Evolutionary conservation across 2,888 invertebrate species (phyloP).

Genomic region (Mesorhabditis belari): DNA sequence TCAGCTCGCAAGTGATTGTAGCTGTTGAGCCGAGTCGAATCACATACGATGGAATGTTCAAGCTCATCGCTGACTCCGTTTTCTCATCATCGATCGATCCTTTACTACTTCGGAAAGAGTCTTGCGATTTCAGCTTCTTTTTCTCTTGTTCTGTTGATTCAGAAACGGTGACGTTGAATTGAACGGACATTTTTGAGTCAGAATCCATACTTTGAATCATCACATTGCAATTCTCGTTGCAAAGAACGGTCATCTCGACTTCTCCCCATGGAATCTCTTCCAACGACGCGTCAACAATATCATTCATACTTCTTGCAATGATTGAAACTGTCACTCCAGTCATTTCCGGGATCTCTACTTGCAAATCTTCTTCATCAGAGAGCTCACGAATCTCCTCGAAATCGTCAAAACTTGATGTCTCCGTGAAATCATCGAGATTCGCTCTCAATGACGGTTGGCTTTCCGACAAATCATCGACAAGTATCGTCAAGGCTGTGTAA

Average conservation of each 20-base stretch:
- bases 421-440: slow-evolving; percentile 8
- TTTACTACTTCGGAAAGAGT: slow-evolving; percentile 26
- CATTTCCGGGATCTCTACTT: slow-evolving; percentile 10
- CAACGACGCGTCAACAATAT: slow-evolving; percentile 40
- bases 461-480: slow-evolving; percentile 8
- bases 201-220: not conserved
- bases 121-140: slow-evolving; percentile 26
- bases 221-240: slow-evolving; percentile 5
- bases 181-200: slow-evolving; percentile 4
- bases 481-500: slow-evolving; percentile 27
- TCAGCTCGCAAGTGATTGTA: slow-evolving; percentile 50
- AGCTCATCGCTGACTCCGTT: slow-evolving; percentile 21
- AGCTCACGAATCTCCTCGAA: slow-evolving; percentile 4
- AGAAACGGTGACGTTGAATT: slow-evolving; percentile 48
- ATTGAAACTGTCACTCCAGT: slow-evolving; percentile 43
- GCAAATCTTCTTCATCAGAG: slow-evolving; percentile 5
- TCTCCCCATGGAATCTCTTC: slow-evolving; percentile 51
- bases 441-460: not conserved
- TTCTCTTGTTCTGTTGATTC: slow-evolving; percentile 38
- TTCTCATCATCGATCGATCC: slow-evolving; percentile 32
- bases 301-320: slow-evolving; percentile 43
- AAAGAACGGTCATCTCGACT: slow-evolving; percentile 37
- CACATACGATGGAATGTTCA: slow-evolving; percentile 49
- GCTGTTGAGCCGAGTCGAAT: slow-evolving; percentile 49
- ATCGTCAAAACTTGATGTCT: slow-evolving; percentile 12